These are phyloP conservation scores for Amblyraja radiata DNA, from an alignment of 2,797 vertebrate species.

Conservation along the genomic window DNA sequence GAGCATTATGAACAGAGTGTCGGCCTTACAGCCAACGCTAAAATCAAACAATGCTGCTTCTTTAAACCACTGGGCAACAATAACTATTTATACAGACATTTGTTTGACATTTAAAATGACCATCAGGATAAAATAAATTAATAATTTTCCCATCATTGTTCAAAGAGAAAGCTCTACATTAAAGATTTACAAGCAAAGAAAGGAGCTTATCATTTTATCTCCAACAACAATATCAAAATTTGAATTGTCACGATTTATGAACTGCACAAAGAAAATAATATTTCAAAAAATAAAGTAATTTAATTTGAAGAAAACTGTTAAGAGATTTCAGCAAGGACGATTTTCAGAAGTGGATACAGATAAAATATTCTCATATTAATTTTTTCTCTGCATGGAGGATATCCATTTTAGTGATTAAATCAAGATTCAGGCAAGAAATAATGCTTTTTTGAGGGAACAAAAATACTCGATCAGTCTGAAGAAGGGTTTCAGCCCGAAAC, in stretches of 20 bases:
- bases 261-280: neutral
- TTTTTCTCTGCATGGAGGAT: neutral
- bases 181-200: neutral
- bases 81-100: neutral
- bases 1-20: neutral
- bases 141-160: neutral
- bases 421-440: neutral
- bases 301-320: neutral
- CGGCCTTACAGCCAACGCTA: neutral
- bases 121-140: neutral
- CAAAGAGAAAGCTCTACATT: too few species aligned
- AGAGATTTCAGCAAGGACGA: neutral
- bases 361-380: neutral
- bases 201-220: neutral
- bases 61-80: neutral
- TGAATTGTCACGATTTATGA: neutral
- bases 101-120: neutral
- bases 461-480: neutral
- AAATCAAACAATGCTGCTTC: neutral
- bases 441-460: neutral
- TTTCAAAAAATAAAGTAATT: neutral
- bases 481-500: too few species aligned
- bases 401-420: neutral
- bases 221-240: neutral
- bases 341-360: neutral